phyloP scores from a whole-genome alignment of 2,888 invertebrate genomes.

The Drosophila neonasuta region DNA sequence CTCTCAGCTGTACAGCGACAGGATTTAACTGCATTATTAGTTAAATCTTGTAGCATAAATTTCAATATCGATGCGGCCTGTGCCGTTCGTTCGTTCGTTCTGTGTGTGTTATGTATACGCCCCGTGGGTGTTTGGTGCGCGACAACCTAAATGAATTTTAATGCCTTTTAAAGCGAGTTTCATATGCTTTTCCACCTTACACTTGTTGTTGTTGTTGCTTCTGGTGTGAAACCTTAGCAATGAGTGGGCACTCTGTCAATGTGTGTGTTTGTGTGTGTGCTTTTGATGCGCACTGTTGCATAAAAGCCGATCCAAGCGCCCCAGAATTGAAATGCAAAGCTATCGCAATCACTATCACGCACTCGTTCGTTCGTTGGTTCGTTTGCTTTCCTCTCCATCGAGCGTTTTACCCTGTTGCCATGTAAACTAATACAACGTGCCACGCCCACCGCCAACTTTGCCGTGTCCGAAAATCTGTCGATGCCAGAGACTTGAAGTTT shows the following conservation, averaged over 20 bases:
- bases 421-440: conserved; percentile 54
- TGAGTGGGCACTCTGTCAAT: conserved; percentile 44
- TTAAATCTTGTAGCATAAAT: conserved; percentile 73
- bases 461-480: conserved; percentile 48
- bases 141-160: conserved; percentile 73
- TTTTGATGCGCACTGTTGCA: conserved; percentile 71
- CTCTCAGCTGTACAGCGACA: conserved; percentile 46
- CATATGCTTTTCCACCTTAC: conserved; percentile 49
- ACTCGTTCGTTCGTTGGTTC: background rate
- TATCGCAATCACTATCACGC: conserved; percentile 33
- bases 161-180: conserved; percentile 68
- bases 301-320: conserved; percentile 63
- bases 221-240: conserved; percentile 60
- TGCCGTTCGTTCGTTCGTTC: conserved; percentile 15
- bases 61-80: conserved; percentile 69
- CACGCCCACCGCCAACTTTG: conserved; percentile 38
- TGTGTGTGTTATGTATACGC: conserved; percentile 13
- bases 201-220: conserved; percentile 18
- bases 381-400: conserved; percentile 2
- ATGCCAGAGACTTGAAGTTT: conserved; percentile 20
- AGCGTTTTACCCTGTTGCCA: conserved; percentile 27
- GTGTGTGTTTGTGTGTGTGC: conserved; percentile 50
- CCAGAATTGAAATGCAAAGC: conserved; percentile 58
- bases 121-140: conserved; percentile 34
- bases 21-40: conserved; percentile 76